These are phyloP conservation scores for Holothuria leucospilota DNA, from an alignment of 53 echinoderm and acorn worm genomes.

Conservation along the genomic window DNA sequence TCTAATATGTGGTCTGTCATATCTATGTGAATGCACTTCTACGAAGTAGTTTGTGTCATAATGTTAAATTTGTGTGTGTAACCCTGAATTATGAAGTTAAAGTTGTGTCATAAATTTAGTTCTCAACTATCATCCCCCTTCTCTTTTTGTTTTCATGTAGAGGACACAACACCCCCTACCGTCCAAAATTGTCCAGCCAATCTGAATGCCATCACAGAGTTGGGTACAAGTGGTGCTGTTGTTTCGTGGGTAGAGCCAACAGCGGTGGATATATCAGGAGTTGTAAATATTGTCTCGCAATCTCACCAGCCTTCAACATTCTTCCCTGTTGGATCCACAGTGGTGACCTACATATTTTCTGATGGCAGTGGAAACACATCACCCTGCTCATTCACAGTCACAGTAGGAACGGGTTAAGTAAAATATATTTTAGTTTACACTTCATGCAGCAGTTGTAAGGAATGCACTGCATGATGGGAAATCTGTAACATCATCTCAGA, in stretches of 20 bases:
- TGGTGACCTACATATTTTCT: conserved; percentile 46
- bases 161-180: conserved; percentile 53
- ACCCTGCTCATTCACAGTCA: conserved; percentile 44
- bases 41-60: too few relatives aligned
- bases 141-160: conserved; percentile 2
- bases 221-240: conserved; percentile 48
- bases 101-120: too few relatives aligned
- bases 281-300: neutral
- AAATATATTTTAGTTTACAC: neutral
- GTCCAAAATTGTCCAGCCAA: conserved; percentile 23
- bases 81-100: too few relatives aligned
- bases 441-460: too few relatives aligned
- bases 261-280: conserved; percentile 61
- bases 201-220: conserved; percentile 32
- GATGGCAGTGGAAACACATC: conserved; percentile 41
- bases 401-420: conserved; percentile 29
- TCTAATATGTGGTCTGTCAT: too few relatives aligned
- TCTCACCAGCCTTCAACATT: neutral
- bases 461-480: too few relatives aligned
- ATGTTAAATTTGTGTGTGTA: too few relatives aligned
- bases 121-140: too few relatives aligned
- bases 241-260: conserved; percentile 60
- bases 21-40: too few relatives aligned
- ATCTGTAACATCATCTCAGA: too few relatives aligned
- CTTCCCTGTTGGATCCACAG: neutral